These are phyloP conservation scores for Dasypolia templi DNA, from an alignment of 2,888 invertebrate species.

Conservation along the genomic window DNA sequence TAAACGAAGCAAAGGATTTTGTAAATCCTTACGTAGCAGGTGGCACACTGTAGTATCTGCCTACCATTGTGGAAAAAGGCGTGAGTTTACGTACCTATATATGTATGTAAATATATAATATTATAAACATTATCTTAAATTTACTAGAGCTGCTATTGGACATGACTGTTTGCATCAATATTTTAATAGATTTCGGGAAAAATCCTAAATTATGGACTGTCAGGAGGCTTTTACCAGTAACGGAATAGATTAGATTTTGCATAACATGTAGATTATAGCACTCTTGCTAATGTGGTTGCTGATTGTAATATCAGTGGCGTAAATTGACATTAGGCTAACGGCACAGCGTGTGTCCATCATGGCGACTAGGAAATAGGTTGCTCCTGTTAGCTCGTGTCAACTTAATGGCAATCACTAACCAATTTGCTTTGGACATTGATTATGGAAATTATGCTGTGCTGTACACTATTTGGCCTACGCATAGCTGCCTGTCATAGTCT, in stretches of 20 bases:
- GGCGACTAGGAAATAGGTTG: neutral
- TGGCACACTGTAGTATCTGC: neutral
- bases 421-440: neutral
- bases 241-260: conserved; percentile 19
- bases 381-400: neutral
- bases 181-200: neutral
- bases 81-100: neutral
- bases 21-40: neutral
- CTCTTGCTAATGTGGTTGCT: conserved; percentile 2
- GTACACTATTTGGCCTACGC: neutral
- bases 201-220: neutral
- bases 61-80: neutral
- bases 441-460: neutral
- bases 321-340: conserved; percentile 1
- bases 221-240: neutral
- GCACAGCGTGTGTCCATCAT: neutral
- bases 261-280: conserved; percentile 22
- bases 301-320: conserved; percentile 37
- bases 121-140: neutral
- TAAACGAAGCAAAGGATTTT: neutral
- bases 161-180: neutral
- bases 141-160: neutral
- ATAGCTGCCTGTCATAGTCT: neutral
- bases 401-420: neutral
- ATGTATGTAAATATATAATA: no score